Percentiles rank a stretch among this genome's conserved stretches.
These are phyloP conservation scores for Pocillopora verrucosa DNA, from an alignment of 64 coral and sea anemone species.

Conservation along the genomic window DNA sequence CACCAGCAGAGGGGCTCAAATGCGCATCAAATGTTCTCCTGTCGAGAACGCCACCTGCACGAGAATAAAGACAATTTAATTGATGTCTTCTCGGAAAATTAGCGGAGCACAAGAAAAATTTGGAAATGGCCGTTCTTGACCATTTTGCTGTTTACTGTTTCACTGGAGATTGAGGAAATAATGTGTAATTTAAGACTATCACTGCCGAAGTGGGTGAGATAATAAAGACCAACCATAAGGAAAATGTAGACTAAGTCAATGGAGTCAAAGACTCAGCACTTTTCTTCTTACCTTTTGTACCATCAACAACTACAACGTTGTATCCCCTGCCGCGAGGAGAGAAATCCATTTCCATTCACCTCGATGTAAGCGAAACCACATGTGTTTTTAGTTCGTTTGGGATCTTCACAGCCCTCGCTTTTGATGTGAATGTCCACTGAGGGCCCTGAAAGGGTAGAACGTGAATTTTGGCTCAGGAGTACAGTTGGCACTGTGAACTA, in stretches of 20 bases:
- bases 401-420: conserved; percentile 54
- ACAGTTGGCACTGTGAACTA: background rate
- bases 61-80: background rate
- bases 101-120: background rate
- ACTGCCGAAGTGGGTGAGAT: no score
- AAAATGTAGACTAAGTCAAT: no score
- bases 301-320: conserved; percentile 32
- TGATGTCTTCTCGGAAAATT: background rate
- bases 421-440: conserved; percentile 7
- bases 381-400: background rate
- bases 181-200: no score
- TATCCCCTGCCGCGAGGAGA: background rate
- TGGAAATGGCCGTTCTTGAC: no score
- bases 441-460: background rate
- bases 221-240: no score
- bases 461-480: background rate
- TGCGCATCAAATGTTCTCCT: conserved; percentile 1
- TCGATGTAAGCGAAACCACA: conserved; percentile 35
- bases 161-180: no score
- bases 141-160: no score
- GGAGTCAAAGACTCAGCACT: no score
- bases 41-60: conserved; percentile 16
- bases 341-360: conserved; percentile 25
- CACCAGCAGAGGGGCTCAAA: background rate
- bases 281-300: background rate